These are phyloP conservation scores for Chymomyza procnemis DNA, from an alignment of 2,888 invertebrate species.

Conservation along the genomic window DNA sequence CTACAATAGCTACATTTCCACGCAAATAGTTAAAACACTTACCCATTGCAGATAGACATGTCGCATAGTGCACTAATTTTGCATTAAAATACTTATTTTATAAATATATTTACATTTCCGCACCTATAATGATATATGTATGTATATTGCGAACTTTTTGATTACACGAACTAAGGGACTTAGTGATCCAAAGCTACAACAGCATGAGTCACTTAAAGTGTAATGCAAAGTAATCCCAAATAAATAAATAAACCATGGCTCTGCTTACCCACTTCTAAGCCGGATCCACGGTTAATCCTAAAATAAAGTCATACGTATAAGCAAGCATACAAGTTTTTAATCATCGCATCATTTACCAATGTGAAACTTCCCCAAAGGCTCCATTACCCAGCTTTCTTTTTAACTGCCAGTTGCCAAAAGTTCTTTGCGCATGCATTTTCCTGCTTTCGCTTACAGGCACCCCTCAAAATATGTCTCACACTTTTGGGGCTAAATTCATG, in stretches of 20 bases:
- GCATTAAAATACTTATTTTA: too few relatives aligned
- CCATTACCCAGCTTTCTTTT: slow-evolving; percentile 84
- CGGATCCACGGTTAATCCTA: background rate
- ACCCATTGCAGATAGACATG: too few relatives aligned
- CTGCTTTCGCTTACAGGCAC: background rate
- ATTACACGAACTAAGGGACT: too few relatives aligned
- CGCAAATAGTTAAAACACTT: too few relatives aligned
- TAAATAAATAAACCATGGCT: background rate
- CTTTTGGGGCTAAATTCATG: background rate
- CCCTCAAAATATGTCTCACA: background rate
- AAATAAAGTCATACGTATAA: background rate
- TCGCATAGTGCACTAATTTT: too few relatives aligned
- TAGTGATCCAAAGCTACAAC: too few relatives aligned
- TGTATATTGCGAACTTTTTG: too few relatives aligned
- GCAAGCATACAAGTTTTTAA: background rate
- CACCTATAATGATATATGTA: too few relatives aligned
- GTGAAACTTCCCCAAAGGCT: slow-evolving; percentile 85
- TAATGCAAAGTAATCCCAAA: background rate
- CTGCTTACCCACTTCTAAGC: background rate
- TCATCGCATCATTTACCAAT: slow-evolving; percentile 79
- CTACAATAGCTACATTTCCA: too few relatives aligned
- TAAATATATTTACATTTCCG: too few relatives aligned
- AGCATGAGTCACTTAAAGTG: background rate
- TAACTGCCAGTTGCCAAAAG: slow-evolving; percentile 75
- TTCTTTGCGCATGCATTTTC: background rate